Evolutionary conservation across 64 coral and sea anemone genomes (phyloP).

Genomic region (Trachythela sp.): DNA sequence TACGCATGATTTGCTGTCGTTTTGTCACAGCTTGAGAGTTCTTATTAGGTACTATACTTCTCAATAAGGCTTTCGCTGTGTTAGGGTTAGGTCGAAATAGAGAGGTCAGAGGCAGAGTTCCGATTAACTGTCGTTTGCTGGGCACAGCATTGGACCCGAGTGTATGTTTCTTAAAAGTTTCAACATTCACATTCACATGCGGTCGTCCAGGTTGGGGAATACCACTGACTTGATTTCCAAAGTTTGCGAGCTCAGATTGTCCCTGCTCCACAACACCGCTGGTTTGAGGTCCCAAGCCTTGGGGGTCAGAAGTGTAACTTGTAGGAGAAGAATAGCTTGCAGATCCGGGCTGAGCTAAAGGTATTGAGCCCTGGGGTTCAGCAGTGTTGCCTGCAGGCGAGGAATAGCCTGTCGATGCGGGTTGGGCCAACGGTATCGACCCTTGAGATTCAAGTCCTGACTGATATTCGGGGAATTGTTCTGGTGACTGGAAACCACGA

Average conservation of each 20-base stretch:
- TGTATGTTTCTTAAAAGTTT: conserved; percentile 40
- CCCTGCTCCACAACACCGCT: background rate
- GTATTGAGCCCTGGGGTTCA: background rate
- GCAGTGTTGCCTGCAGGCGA: background rate
- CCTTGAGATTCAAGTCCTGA: background rate
- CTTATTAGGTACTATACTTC: background rate
- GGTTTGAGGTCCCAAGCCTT: background rate
- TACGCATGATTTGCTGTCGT: background rate
- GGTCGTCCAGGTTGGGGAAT: conserved; percentile 11
- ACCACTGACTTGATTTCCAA: background rate
- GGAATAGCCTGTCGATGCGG: background rate
- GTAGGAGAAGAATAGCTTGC: background rate
- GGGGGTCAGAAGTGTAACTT: background rate
- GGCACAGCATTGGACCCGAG: background rate
- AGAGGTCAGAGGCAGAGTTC: background rate
- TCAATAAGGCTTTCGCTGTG: background rate
- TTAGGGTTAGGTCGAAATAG: background rate
- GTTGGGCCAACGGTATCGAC: background rate
- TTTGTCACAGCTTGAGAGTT: background rate
- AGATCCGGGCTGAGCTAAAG: background rate
- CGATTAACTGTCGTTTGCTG: background rate
- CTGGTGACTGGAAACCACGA: background rate
- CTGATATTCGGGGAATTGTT: background rate
- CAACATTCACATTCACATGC: conserved; percentile 52
- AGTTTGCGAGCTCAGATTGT: background rate